Base-by-base conservation (phyloP, 2,888 invertebrate species). In the Plebejus anna region DNA sequence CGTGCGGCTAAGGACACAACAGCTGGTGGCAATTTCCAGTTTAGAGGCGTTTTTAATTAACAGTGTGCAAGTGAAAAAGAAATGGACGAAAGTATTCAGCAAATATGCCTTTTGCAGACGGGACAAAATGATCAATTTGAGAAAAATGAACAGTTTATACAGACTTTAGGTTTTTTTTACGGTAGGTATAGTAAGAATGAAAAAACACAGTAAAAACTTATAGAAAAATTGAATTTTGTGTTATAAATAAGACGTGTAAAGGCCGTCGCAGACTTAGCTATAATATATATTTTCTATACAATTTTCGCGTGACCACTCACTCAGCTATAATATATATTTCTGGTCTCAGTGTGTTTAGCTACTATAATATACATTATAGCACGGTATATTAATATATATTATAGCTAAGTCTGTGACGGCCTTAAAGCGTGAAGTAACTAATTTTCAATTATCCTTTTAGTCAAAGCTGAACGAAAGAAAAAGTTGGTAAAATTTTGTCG, bases 1-100 rank as follows among this genome's bases (percentile, higher is more conserved):
- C 42, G 38, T 70, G 38, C 16, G 42, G 47, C 47, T 72, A 47
- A 22, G 22, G 47, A 28, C 5, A 42, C 22, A 72, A 72, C 47
- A 51, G 42, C 47, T 42, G 66, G 28, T 61, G 28, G 66, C 32
- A 66, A 36, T 36, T 13, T 13, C 36, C 6, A 36, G 66, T 32
- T 66, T 66, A 66, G 66, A 66, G 66, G 32, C 32, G 36, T 66
- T 66, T 61, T 66, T 66, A 66, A 66, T 66, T 66, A 66, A 66
- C 13, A 36, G 32, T 66, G 32, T 32, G 66, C 32, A 66, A 66
- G 16, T 66, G 4, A 66, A 66, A 66, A 66, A 66, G 66, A 66
- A 66, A 66, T 36, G 66, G 66, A 66, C 66, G 66, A 66, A 4
- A 32, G 66, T 32, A 5, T 66, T 36, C 61, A 66, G 28, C 32